These are phyloP conservation scores for Microcebus murinus DNA, from an alignment of 2,113 vertebrate species.

Conservation along the genomic window DNA sequence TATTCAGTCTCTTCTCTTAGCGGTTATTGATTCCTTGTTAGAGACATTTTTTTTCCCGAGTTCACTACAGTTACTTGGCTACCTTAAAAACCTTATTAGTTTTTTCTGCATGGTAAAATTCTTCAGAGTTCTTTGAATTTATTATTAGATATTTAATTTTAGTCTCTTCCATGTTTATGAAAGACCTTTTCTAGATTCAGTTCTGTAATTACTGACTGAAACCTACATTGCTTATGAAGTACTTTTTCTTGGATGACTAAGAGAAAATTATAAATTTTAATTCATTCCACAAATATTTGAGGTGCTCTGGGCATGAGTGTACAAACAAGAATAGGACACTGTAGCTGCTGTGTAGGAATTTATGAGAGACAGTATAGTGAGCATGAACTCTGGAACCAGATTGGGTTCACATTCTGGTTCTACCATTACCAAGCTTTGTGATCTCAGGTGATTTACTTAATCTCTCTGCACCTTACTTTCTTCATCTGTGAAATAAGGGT, in stretches of 20 bases:
- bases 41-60: conserved; percentile 35
- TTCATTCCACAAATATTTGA: conserved; percentile 80
- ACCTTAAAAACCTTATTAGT: conserved; percentile 20
- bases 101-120: conserved; percentile 64
- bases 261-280: conserved; percentile 78
- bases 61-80: conserved; percentile 40
- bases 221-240: conserved; percentile 62
- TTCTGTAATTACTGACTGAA: conserved; percentile 71
- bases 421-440: not conserved
- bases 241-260: conserved; percentile 71
- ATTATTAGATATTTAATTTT: conserved; percentile 76
- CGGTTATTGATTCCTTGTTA: conserved; percentile 42
- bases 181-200: conserved; percentile 70
- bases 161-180: conserved; percentile 66
- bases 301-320: conserved; percentile 54
- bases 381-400: not conserved
- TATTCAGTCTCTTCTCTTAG: conserved; percentile 58
- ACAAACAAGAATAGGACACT: conserved; percentile 60
- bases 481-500: conserved; percentile 21
- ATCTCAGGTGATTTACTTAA: not conserved
- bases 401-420: not conserved
- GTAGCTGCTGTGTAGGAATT: conserved; percentile 53
- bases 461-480: not conserved
- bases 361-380: conserved; percentile 22
- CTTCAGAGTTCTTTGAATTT: conserved; percentile 60